These are phyloP conservation scores for Hartigia nigra DNA, from an alignment of 2,888 invertebrate genomes.

Conservation along the genomic window DNA sequence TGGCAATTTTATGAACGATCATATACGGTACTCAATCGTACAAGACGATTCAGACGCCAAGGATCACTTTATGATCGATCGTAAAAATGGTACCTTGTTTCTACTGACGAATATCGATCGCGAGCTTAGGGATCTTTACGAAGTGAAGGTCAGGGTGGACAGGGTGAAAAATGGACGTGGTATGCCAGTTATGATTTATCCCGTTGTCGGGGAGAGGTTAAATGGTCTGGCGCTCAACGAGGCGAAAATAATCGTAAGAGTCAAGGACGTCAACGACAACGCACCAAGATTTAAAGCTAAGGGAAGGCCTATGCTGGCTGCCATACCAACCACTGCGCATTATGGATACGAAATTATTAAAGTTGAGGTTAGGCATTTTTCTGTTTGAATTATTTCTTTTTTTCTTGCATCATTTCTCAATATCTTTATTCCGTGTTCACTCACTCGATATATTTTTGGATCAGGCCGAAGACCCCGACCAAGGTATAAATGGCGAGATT, in stretches of 20 bases:
- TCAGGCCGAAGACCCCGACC: constrained; percentile 80
- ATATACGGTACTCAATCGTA: constrained; percentile 74
- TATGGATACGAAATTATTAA: constrained; percentile 86
- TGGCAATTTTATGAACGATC: constrained; percentile 73
- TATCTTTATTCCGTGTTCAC: not conserved
- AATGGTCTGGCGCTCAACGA: constrained; percentile 79
- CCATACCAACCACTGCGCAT: constrained; percentile 82
- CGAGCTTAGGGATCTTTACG: constrained; percentile 76
- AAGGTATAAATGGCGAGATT: constrained; percentile 81
- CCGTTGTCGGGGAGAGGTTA: constrained; percentile 78
- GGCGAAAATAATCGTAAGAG: constrained; percentile 81
- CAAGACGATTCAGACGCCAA: constrained; percentile 71
- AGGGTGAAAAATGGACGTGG: constrained; percentile 74
- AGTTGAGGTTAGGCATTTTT: constrained; percentile 70
- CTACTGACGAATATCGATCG: constrained; percentile 81
- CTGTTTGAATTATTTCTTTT: constrained; percentile 28
- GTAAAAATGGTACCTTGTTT: constrained; percentile 80
- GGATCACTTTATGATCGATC: constrained; percentile 79
- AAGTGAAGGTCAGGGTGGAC: constrained; percentile 69
- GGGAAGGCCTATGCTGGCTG: constrained; percentile 84
- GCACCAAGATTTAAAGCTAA: constrained; percentile 80
- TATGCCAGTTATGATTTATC: constrained; percentile 81
- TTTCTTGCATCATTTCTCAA: not conserved
- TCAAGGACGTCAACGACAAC: constrained; percentile 87
- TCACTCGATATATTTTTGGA: not conserved